Evolutionary conservation across 2,888 invertebrate genomes (phyloP), one percentile per base, ranked within the genome.

Genomic region (Mesorhabditis spiculigera): DNA sequence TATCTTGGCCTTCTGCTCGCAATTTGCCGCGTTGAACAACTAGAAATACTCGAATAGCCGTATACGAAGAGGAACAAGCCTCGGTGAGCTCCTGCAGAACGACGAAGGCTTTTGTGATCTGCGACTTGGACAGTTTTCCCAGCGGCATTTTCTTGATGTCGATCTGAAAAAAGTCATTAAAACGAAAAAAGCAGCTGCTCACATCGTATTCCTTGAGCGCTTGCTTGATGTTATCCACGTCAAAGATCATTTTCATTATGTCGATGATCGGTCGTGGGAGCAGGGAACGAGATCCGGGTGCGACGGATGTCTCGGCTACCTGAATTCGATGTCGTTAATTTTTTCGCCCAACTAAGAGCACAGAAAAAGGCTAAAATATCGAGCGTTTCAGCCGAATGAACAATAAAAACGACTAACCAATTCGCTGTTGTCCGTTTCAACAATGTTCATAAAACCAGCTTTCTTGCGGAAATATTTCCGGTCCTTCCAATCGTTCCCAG

Each of bases 81-180:
- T 50, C 58, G 8, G n/a, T 50, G 58, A 50, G n/a, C 75, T 89
- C 88, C 61, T 85, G 87, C 42, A 98, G 88, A 0, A 95, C 92
- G 67, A 88, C 87, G 86, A 92, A 96, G 0, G 96, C 97, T 50
- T 90, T 89, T 84, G 92, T 91, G 70, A 98, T 91, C 88, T 95
- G 94, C 69, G 91, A 91, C 86, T 92, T 91, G 3, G 95, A 95
- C 10, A 98, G 87, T 88, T 97, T 97, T 42, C 97, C 98, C 6
- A 98, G 88, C 0, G 98, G 98, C 97, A 98, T 96, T 88, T 97
- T 96, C 75, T 95, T 94, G 81, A 93, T 90, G 87, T 98, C 97
- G 79, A 98, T 87, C 88, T 89, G 62, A 4, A 68, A 50, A 10
- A 13, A 50, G 2, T 2, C 1, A 13, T 63, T 28, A 50, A 64